Base-by-base conservation (phyloP, 2,888 invertebrate species). In the Drosophila quinaria region DNA sequence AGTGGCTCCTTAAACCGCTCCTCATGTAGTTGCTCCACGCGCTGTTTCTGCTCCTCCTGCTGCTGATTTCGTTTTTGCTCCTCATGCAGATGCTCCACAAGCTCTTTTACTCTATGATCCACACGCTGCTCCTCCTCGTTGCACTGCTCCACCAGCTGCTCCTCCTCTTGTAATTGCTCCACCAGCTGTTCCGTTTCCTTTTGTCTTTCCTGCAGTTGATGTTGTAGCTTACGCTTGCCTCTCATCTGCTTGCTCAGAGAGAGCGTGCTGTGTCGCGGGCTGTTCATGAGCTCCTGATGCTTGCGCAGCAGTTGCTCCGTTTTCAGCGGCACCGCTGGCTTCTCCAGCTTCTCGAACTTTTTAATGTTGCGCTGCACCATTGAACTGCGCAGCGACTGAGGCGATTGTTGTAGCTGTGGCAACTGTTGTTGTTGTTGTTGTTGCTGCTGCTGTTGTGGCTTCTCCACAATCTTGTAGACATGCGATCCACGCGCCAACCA, bases 391-490 rank as follows among this genome's bases (percentile, higher is more conserved):
- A 52, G 47, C 25, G 1, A 25, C 25, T 61, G 47, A n/a, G 47
- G 49, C 9, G 29, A 47, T 0, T 63, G 4, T 5, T 22, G 19
- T 19, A 19, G 19, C 2, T 19, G 56, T 22, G 44, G 64, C 35
- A 35, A 3, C 25, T 17, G 51, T 13, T 49, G 39, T n/a, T 17
- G 50, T 3, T 33, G 33, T 19, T 35, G 11, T 35, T n/a, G 50
- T 19, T 44, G 44, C 22, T 19, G 61, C 41, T 33, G 35, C 33
- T 17, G 39, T 46, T 19, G 52, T 17, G 78, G 68, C 46, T 91
- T 90, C 59, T 92, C 91, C 61, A 92, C 91, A 19, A 93, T 90
- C 86, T 93, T 93, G 80, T 92, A 93, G 67, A 93, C 91, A 68
- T 91, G 91, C 13, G 92, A 83, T 55, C 91, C 93, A 79, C 91